Evolutionary conservation across 2,113 vertebrate genomes (phyloP), one percentile per base, ranked within the genome.

Genomic region (Boulengeromyrus knoepffleri): DNA sequence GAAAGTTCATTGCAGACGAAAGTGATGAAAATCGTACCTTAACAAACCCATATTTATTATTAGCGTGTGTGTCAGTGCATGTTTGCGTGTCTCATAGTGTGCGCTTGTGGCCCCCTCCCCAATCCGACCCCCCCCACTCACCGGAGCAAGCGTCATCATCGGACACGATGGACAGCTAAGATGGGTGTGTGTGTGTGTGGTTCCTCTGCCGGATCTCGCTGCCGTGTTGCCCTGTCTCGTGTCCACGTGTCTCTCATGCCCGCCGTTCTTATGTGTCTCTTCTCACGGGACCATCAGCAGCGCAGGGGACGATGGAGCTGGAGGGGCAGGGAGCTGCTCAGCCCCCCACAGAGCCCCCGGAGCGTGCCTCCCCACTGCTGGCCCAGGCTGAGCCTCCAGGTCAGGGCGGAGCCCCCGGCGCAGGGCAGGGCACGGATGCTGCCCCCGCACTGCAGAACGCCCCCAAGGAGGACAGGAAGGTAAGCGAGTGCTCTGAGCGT

Each of bases 241-340:
- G 62, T 13, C 36, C 74, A 6, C 15, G 15, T 19, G 70, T 77
- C 27, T 77, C 17, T 21, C 45, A 45, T 21, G 17, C 45, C 39
- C 8, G 46, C 45, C 13, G 24, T 88, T 62, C 5, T 62, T 74
- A 42, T 88, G 87, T 88, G 53, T 70, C 88, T 70, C 88, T 15
- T 21, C 36, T 49, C 24, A 24, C 13, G 56, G 39, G 3, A 39
- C 42, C 93, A 90, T 91, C 93, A 85, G 94, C 95, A 94, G 96
- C 93, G 95, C 95, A 91, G 93, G 94, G 94, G 95, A 95, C 96
- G 96, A 95, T 96, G 95, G 96, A 96, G 96, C 88, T 74, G 88
- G 88, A 88, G 27, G 95, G 95, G 88, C 93, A 96, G 95, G 96
- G 96, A 96, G 95, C 96, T 94, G 94, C 95, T 5, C 39, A 88